Evolutionary conservation across 2,113 vertebrate species (phyloP), one percentile per base, ranked within the genome.

Genomic region (Castor canadensis): DNA sequence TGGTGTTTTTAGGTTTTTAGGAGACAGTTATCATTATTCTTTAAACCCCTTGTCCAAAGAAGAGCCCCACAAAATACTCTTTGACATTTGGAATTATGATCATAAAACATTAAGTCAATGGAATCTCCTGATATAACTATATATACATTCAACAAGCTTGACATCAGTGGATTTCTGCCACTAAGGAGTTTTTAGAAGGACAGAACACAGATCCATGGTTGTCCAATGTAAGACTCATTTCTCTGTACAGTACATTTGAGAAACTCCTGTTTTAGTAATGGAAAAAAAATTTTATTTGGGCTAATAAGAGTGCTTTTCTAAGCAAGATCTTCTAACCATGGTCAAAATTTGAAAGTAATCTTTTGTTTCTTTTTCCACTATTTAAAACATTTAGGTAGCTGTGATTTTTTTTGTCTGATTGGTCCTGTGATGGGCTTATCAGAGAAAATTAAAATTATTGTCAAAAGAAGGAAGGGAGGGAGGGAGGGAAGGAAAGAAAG

Each of bases 131-230:
- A 13, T 47, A 8, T 56, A 38, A 45, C 16, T 38, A 85, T 64
- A 28, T 10, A 24, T 2, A 73, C 13, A 32, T 20, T 47, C 12
- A 19, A 10, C 11, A 52, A 67, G 54, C 35, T 28, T 84, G 58
- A 64, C 1, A 15, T 28, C 35, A 28, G 45, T 83, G 30, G 5
- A 5, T 32, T 71, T 60, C 19, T 32, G 1, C 47, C 49, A 4
- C 47, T 47, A 62, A 19, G 3, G 7, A 32, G 12, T 45, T 19
- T 56, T 16, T 5, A 28, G 4, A 76, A 85, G 32, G 43, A 26
- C 9, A 1, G 4, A 3, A 58, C 40, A 76, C 9, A 47, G 32
- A 32, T 2, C 13, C 5, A 6, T 1, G 1, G 2, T 56, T 54
- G 26, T 5, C 38, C 13, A 47, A 38, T 5, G 15, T 16, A 28